These are phyloP conservation scores for Torymus auratus DNA, from an alignment of 2,888 invertebrate genomes.

Conservation along the genomic window DNA sequence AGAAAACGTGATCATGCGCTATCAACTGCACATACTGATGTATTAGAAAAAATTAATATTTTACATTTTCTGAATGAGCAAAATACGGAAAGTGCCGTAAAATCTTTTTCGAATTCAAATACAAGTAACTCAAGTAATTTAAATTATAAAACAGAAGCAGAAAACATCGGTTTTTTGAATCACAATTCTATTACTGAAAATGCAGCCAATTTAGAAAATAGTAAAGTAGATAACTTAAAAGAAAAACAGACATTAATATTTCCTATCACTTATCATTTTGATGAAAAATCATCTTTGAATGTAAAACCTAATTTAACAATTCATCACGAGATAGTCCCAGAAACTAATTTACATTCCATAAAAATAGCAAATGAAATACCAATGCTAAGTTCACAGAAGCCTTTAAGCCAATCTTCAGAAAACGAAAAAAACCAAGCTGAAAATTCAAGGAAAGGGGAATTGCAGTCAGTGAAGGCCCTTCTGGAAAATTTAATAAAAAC, in stretches of 20 bases:
- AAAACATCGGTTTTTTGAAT: background rate
- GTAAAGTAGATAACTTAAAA: slow-evolving; percentile 2
- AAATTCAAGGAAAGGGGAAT: background rate
- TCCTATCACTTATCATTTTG: slow-evolving; percentile 27
- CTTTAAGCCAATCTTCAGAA: background rate
- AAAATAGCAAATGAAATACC: slow-evolving; percentile 43
- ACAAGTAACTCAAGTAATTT: background rate
- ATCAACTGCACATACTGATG: background rate
- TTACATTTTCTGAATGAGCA: slow-evolving; percentile 20
- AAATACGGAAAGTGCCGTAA: background rate
- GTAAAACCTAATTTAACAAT: slow-evolving; percentile 29
- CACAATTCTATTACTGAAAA: slow-evolving; percentile 14
- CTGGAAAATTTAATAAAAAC: slow-evolving; percentile 40
- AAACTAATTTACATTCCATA: slow-evolving; percentile 25
- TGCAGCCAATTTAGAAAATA: slow-evolving; percentile 1
- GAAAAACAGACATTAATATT: slow-evolving; percentile 27
- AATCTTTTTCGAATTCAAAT: background rate
- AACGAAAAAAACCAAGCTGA: slow-evolving; percentile 2
- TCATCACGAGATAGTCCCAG: slow-evolving; percentile 31
- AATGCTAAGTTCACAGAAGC: background rate
- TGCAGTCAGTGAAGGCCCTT: slow-evolving; percentile 18
- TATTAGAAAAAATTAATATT: background rate
- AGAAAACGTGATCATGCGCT: slow-evolving; percentile 32
- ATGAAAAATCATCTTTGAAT: slow-evolving; percentile 8
- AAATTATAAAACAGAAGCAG: background rate